phyloP scores from a whole-genome alignment of 2,113 vertebrate genomes.

The Crotalus tigris region DNA sequence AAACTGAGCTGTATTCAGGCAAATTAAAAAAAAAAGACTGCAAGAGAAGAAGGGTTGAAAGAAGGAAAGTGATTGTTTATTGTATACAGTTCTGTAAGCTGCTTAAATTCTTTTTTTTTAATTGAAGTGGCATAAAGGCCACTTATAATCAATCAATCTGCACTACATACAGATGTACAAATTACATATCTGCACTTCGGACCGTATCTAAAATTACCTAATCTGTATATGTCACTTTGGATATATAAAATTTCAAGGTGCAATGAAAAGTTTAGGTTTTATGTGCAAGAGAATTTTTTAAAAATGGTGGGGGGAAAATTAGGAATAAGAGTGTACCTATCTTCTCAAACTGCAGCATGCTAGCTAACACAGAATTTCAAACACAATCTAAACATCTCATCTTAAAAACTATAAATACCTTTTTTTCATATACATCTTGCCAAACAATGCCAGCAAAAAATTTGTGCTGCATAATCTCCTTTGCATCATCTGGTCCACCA shows the following conservation, averaged over 20 bases:
- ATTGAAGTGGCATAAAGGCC: background rate
- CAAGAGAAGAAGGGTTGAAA: background rate
- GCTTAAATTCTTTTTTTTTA: background rate
- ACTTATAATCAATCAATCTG: background rate
- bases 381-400: background rate
- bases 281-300: background rate
- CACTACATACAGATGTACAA: background rate
- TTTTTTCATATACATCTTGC: constrained; percentile 96
- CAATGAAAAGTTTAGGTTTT: background rate
- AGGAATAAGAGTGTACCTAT: background rate
- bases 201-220: background rate
- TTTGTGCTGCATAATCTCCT: constrained; percentile 97
- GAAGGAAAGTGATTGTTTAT: background rate
- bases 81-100: background rate
- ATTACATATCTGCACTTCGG: background rate
- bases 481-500: constrained; percentile 90
- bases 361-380: background rate
- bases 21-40: background rate
- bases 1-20: background rate
- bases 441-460: constrained; percentile 93
- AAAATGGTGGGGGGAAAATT: background rate
- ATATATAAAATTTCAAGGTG: background rate
- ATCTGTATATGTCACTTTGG: background rate
- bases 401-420: constrained; percentile 68
- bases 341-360: background rate